Evolutionary conservation across 1,140 invertebrate genomes (phyloP), one percentile per base, ranked within the genome.

Genomic region (Gryon sp.): DNA sequence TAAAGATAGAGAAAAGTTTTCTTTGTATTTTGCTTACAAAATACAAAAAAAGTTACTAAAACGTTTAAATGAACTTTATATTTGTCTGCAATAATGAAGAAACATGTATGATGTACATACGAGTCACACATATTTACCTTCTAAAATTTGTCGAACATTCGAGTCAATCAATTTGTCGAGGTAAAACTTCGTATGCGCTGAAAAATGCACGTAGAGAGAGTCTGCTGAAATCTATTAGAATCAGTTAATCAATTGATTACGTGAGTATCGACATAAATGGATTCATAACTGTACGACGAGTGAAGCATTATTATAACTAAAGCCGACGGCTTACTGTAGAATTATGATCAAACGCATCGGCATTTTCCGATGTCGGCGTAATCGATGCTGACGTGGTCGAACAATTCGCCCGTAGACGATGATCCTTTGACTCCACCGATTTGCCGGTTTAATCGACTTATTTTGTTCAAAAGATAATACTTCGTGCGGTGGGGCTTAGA

Each of bases 361-460:
- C 43, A 41, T 76, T 76, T 76, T 41, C 73, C 65, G 46, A 59
- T 57, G 65, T 65, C 36, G 50, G 48, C 32, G 73, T 76, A 76
- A 76, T 69, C 73, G 65, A 59, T 57, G 60, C 70, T 65, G 70
- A 65, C 70, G 52, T 53, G 70, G 36, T 65, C 55, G 65, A 76
- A 76, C 73, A 57, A 63, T 69, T 63, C 63, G 63, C 30, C 59
- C 50, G 30, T 68, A 24, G 40, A 65, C 74, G 74, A 53, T 59
- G 74, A 66, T 70, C 74, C 74, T 70, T 76, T 70, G 74, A 69
- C 74, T 69, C 40, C 59, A 36, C 59, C 65, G 65, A 70, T 65
- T 65, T 59, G 59, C 59, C 52, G 55, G 30, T 66, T 70, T 69
- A 76, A 76, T 76, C 73, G 73, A 76, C 63, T 76, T 70, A 76